phyloP scores from a whole-genome alignment of 2,888 invertebrate species.

The Oegoconia quadripuncta region DNA sequence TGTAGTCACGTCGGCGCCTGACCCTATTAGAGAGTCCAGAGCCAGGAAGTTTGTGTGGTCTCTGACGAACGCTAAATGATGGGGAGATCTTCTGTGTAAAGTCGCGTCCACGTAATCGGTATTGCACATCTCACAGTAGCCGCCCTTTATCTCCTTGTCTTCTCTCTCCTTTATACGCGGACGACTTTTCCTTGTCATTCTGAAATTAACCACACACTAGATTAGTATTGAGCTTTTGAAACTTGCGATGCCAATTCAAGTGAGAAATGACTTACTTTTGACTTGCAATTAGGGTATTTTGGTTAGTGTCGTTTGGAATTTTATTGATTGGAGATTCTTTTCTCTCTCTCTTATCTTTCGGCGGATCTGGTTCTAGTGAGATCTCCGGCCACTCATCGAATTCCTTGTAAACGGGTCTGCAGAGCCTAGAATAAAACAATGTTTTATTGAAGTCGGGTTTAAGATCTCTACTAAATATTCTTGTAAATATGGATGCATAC shows the following conservation, averaged over 20 bases:
- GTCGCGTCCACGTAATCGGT: constrained; percentile 84
- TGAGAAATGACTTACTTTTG: constrained; percentile 48
- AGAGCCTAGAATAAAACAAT: constrained; percentile 56
- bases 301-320: constrained; percentile 32
- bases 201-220: constrained; percentile 35
- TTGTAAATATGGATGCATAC: constrained; percentile 62
- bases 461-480: constrained; percentile 14
- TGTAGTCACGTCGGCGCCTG: constrained; percentile 82
- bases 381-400: constrained; percentile 82
- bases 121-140: constrained; percentile 91
- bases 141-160: constrained; percentile 71
- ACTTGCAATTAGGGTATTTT: constrained; percentile 32
- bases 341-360: constrained; percentile 52
- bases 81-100: constrained; percentile 85
- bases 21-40: constrained; percentile 83
- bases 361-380: constrained; percentile 60
- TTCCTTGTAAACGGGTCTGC: constrained; percentile 81
- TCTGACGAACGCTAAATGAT: constrained; percentile 85
- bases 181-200: constrained; percentile 78
- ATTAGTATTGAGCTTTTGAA: constrained; percentile 9
- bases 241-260: not conserved
- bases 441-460: constrained; percentile 15
- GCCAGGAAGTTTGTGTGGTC: constrained; percentile 87
- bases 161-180: constrained; percentile 66
- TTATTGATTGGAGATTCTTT: constrained; percentile 43